Percentiles rank a stretch among this genome's conserved stretches.
Evolutionary conservation across 1,140 invertebrate species (phyloP).

Genomic region (Aethina tumida): DNA sequence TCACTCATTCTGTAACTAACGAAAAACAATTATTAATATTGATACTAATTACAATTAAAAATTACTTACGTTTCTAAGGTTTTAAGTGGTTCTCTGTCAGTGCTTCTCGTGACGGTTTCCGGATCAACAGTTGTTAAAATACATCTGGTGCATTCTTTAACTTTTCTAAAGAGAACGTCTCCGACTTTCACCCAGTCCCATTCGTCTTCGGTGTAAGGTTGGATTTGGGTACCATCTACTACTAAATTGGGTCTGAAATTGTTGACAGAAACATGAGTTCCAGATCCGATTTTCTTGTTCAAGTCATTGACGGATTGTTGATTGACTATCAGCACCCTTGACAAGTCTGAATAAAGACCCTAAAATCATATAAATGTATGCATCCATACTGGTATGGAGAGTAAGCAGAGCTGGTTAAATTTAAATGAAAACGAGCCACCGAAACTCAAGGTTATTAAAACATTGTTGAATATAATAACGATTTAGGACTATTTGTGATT

Average conservation of each 20-base stretch:
- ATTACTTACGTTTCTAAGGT: slow-evolving; percentile 39
- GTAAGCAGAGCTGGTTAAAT: not conserved
- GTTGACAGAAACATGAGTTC: slow-evolving; percentile 41
- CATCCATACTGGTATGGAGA: too few species aligned
- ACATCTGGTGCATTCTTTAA: slow-evolving; percentile 56
- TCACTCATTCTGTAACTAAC: slow-evolving; percentile 23
- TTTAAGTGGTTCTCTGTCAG: slow-evolving; percentile 40
- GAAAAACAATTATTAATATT: slow-evolving; percentile 11
- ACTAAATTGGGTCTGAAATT: slow-evolving; percentile 61
- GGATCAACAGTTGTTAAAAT: slow-evolving; percentile 49
- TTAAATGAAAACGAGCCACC: too few species aligned
- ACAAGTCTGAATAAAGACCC: slow-evolving; percentile 28
- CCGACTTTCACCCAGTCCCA: slow-evolving; percentile 66
- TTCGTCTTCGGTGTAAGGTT: slow-evolving; percentile 53
- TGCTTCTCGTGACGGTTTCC: slow-evolving; percentile 36
- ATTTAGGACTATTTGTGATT: too few species aligned
- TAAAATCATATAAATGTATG: slow-evolving; percentile 16
- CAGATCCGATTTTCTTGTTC: slow-evolving; percentile 44
- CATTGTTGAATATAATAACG: too few species aligned
- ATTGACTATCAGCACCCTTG: slow-evolving; percentile 42
- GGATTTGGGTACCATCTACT: slow-evolving; percentile 42
- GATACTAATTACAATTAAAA: not conserved
- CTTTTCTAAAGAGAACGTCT: slow-evolving; percentile 45
- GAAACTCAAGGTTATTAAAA: too few species aligned
- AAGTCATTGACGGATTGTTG: slow-evolving; percentile 52